These are phyloP conservation scores for Clusia tigrina DNA, from an alignment of 2,888 invertebrate species.

Conservation along the genomic window DNA sequence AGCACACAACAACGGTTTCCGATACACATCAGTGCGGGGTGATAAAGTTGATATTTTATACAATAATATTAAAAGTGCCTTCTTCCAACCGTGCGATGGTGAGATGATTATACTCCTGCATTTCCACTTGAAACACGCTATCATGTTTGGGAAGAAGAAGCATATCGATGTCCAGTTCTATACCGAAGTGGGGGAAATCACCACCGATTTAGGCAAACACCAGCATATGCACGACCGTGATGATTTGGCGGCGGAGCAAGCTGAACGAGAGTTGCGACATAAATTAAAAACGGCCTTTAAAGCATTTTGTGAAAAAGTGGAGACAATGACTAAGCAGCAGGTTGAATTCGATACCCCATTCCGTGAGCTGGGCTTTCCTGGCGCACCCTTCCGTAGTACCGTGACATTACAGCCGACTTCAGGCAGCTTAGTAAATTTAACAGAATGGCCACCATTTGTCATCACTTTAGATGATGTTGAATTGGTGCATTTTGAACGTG, in stretches of 20 bases:
- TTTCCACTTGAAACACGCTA: conserved; percentile 98
- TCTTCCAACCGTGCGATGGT: conserved; percentile 98
- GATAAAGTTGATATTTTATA: conserved; percentile 99
- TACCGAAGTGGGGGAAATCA: conserved; percentile 99
- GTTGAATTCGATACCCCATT: conserved; percentile 99
- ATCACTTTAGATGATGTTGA: conserved; percentile 97
- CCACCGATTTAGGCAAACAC: conserved; percentile 98
- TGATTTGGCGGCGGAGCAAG: conserved; percentile 98
- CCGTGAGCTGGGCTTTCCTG: conserved; percentile 96
- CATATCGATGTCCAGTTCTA: conserved; percentile 99
- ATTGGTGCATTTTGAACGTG: conserved; percentile 97
- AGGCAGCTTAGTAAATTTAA: conserved; percentile 95
- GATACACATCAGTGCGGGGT: conserved; percentile 98
- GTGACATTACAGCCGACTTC: conserved; percentile 97
- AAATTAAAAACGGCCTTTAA: conserved; percentile 98
- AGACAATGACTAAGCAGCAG: conserved; percentile 93
- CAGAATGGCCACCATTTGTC: conserved; percentile 99
- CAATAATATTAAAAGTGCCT: conserved; percentile 99
- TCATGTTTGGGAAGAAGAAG: conserved; percentile 99
- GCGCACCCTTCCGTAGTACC: conserved; percentile 95
- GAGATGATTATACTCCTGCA: conserved; percentile 99
- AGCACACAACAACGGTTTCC: conserved; percentile 94
- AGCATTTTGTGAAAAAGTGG: conserved; percentile 97
- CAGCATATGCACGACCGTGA: conserved; percentile 99
- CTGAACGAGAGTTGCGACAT: conserved; percentile 94